Percentiles rank a stretch among this genome's conserved stretches.
Conservation (phyloP, 2,888 invertebrate species). For the Thymelicus lineola region DNA sequence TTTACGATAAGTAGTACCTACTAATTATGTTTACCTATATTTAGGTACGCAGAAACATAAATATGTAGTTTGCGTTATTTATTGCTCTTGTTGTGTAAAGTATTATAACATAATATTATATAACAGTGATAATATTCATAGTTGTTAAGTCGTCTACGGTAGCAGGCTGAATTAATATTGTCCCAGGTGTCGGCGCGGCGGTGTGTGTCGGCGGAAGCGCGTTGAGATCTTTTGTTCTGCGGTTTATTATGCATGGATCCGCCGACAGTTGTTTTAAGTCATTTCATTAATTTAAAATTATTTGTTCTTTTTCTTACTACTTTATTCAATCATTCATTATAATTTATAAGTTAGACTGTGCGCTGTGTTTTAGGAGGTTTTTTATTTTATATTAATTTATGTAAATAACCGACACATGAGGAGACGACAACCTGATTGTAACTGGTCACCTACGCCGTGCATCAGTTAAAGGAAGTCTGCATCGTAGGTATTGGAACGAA, state of each 20-base stretch:
- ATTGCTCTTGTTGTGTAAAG: too few species aligned
- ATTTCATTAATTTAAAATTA: neutral
- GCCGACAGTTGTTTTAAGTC: neutral
- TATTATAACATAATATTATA: too few species aligned
- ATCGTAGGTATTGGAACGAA: too few species aligned
- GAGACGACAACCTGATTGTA: too few species aligned
- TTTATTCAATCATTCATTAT: neutral
- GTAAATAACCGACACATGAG: too few species aligned
- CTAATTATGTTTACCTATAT: too few species aligned
- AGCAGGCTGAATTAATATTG: conserved; percentile 14
- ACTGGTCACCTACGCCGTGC: too few species aligned
- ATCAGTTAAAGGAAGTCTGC: too few species aligned
- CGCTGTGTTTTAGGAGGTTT: neutral
- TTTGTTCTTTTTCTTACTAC: neutral
- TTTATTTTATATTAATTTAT: neutral
- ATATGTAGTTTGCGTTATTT: too few species aligned
- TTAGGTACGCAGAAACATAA: too few species aligned
- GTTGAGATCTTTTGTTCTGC: conserved; percentile 62
- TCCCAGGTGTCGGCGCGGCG: conserved; percentile 23
- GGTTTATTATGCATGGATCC: conserved; percentile 29
- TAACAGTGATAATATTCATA: neutral
- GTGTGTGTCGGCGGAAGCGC: conserved; percentile 44
- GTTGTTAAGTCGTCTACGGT: neutral
- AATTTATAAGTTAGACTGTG: neutral
- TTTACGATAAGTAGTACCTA: too few species aligned